These are phyloP conservation scores for Megaustenia siamemsis DNA, from an alignment of 2,888 invertebrate species.

Conservation along the genomic window DNA sequence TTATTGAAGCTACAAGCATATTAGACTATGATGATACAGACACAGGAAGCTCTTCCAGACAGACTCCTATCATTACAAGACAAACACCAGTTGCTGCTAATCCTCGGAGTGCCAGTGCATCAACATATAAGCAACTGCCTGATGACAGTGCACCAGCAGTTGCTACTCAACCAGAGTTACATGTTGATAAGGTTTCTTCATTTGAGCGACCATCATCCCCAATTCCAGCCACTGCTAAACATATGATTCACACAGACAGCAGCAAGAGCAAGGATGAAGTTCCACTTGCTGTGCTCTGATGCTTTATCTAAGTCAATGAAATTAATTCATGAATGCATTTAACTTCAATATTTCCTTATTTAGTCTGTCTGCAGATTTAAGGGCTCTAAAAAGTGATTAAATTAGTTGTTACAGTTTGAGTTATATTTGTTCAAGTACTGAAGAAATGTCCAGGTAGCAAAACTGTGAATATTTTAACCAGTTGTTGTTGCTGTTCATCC, in stretches of 20 bases:
- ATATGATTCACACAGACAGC: background rate
- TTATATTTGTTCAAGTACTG: no score
- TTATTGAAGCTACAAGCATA: conserved; percentile 54
- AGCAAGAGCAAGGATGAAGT: conserved; percentile 28
- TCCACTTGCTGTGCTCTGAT: conserved; percentile 7
- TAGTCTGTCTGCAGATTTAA: no score
- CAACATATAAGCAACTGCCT: conserved; percentile 1
- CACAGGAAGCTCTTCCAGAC: conserved; percentile 30
- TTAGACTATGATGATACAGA: conserved; percentile 54
- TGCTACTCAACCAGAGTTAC: background rate
- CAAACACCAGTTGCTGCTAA: background rate
- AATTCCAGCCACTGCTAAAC: conserved; percentile 10
- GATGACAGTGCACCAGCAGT: conserved; percentile 1
- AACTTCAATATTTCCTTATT: no score
- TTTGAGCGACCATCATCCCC: conserved; percentile 45
- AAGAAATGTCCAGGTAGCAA: no score
- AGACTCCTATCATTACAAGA: conserved; percentile 31
- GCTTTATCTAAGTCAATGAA: background rate
- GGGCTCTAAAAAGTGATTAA: no score
- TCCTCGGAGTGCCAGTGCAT: background rate
- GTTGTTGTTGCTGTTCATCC: no score
- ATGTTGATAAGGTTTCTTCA: background rate
- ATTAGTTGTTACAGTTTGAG: no score
- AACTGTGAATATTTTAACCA: no score
- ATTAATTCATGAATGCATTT: background rate